Evolutionary conservation across 2,888 invertebrate species (phyloP), one percentile per base, ranked within the genome.

Genomic region (Zaprionus bogoriensis): DNA sequence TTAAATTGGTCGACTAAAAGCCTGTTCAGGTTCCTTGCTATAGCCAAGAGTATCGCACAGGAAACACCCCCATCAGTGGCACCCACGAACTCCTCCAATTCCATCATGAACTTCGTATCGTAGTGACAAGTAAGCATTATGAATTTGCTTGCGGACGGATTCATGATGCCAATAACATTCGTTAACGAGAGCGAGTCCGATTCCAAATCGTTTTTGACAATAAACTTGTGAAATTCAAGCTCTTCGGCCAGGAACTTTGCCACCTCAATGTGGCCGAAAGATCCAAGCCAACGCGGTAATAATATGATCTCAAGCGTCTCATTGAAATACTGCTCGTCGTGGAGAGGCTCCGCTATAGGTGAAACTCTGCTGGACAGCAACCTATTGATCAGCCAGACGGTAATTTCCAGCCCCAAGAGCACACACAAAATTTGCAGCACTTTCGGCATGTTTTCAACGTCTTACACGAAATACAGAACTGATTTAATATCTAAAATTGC

Each of bases 51-150:
- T 94, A 97, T 97, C 0, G 97, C 94, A 88, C 99, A 99, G 0
- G 99, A 98, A 0, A 98, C 98, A 0, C 98, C 98, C 0, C 98
- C 98, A 89, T 99, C 98, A 0, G 95, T 98, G 0, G 98, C 98
- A 25, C 87, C 92, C 4, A 89, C 64, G 62, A 88, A 90, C 86
- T 86, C 72, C 2, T 59, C 28, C 1, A 48, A 39, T n/a, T 76
- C 54, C 0, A 69, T 39, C 54, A 93, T 93, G 75, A 93, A 93
- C 89, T 96, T 96, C 19, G 95, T 94, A 80, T 96, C 96, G 78
- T 94, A 96, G 89, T 96, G 96, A 74, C 95, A 95, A 1, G 95
- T 94, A 6, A 96, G 87, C 2, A 94, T 92, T 32, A 97, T 88
- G 81, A 92, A 94, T 76, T 92, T 90, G 44, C 91, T 91, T 0